These are phyloP conservation scores for Lasioglossum albipes DNA, from an alignment of 1,140 invertebrate genomes.

Conservation along the genomic window DNA sequence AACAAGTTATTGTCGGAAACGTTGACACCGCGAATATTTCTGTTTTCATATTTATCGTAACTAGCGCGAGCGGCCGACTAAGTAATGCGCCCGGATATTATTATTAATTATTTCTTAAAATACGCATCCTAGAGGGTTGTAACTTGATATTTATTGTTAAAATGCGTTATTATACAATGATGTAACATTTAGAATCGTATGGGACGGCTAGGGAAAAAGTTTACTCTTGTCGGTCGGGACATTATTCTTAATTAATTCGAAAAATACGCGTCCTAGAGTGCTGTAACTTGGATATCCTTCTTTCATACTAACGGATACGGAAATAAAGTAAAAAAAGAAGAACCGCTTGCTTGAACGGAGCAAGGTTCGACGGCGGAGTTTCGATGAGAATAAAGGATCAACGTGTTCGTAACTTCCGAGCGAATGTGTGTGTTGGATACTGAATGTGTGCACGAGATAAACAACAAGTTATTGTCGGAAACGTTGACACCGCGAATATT, in stretches of 20 bases:
- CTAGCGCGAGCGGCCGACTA: too few relatives aligned
- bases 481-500: neutral
- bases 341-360: constrained; percentile 26
- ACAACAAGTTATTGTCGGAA: neutral
- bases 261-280: too few relatives aligned
- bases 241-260: too few relatives aligned
- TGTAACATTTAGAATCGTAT: too few relatives aligned
- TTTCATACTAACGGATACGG: constrained; percentile 61
- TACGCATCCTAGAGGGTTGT: too few relatives aligned
- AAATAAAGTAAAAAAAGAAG: constrained; percentile 57
- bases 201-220: too few relatives aligned
- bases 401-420: constrained; percentile 27
- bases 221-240: too few relatives aligned
- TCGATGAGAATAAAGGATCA: constrained; percentile 33
- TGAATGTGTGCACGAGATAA: neutral
- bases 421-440: neutral
- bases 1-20: neutral
- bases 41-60: neutral
- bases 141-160: too few relatives aligned
- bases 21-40: neutral
- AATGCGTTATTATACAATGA: too few relatives aligned
- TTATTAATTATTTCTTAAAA: too few relatives aligned
- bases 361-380: constrained; percentile 7
- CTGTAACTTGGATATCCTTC: constrained; percentile 64
- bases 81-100: too few relatives aligned